Evolutionary conservation across 1,140 invertebrate genomes (phyloP).

Genomic region (Plutomurus gul): DNA sequence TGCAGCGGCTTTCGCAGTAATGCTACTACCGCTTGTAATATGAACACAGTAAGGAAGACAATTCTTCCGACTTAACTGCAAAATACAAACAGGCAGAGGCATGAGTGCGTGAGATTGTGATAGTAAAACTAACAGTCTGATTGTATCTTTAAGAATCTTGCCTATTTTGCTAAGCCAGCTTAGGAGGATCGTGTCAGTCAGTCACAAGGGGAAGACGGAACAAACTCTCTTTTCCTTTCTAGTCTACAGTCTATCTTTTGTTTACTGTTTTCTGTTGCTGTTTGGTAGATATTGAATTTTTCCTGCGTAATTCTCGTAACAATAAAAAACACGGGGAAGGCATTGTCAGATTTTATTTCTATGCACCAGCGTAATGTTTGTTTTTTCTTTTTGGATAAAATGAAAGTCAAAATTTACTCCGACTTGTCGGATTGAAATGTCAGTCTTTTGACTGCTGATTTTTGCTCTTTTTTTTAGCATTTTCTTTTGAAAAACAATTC

Average conservation of each 20-base stretch:
- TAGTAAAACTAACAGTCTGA: too few species aligned
- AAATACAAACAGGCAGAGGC: neutral
- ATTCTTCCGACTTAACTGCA: neutral
- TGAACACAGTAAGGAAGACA: neutral
- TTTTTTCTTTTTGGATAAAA: neutral
- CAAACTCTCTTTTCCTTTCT: neutral
- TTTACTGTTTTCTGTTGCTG: neutral
- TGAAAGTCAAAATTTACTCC: neutral
- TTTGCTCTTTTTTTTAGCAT: neutral
- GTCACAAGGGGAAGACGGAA: constrained; percentile 4
- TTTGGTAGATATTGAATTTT: too few species aligned
- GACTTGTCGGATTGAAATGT: neutral
- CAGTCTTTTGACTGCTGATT: neutral
- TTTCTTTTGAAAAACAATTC: neutral
- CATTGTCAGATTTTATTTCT: too few species aligned
- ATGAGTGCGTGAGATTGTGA: neutral
- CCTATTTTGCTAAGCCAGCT: neutral
- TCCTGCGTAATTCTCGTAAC: too few species aligned
- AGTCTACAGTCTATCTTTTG: neutral
- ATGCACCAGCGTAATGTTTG: neutral
- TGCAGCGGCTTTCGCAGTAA: neutral
- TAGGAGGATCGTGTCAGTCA: constrained; percentile 14
- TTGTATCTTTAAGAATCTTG: neutral
- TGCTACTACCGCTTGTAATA: too few species aligned
- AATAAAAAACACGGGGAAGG: too few species aligned